Evolutionary conservation across 2,888 invertebrate genomes (phyloP), one percentile per base, ranked within the genome.

Genomic region (Hydrotaea diabolus): DNA sequence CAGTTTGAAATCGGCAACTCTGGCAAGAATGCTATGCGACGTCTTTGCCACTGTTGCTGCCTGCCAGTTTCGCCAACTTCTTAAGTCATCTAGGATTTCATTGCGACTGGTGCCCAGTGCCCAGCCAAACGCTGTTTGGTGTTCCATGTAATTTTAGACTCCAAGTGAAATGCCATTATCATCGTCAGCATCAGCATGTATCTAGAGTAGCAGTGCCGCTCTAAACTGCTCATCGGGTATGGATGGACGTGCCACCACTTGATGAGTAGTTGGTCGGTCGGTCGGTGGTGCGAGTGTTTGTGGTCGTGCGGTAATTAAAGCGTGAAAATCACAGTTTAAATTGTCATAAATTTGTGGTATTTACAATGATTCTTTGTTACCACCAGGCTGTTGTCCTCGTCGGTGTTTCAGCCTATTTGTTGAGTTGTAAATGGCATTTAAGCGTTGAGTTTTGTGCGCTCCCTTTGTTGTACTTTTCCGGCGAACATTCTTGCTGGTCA

Each of bases 281-380:
- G 75, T 26, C 53, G 49, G 39, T n/a, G 39, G 62, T 80, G 31
- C 55, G 64, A 76, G 71, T 81, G 78, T 59, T 80, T 77, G 80
- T 78, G 80, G 88, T 89, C 91, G 90, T 91, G 80, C 75, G 80
- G 88, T 89, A 90, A 91, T 90, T 90, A 90, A 91, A 91, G 90
- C 90, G 91, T 89, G 89, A 90, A 90, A 90, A 91, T 90, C 89
- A 87, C 88, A 89, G 88, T 90, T 90, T 90, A 90, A 91, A 89
- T 91, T 90, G 88, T 87, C 89, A 89, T 90, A 89, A 91, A 91
- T 91, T 90, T 87, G 88, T 87, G 88, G 88, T 80, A 83, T 84
- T 86, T 80, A 73, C 26, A 79, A 57, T 75, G 62, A 59, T 62
- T 43, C 77, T 77, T 17, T 46, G 23, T 78, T 66, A 21, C 5